Percentiles rank a stretch among this genome's conserved stretches.
Evolutionary conservation across 2,113 vertebrate genomes (phyloP).

Genomic region (Vulpes lagopus): DNA sequence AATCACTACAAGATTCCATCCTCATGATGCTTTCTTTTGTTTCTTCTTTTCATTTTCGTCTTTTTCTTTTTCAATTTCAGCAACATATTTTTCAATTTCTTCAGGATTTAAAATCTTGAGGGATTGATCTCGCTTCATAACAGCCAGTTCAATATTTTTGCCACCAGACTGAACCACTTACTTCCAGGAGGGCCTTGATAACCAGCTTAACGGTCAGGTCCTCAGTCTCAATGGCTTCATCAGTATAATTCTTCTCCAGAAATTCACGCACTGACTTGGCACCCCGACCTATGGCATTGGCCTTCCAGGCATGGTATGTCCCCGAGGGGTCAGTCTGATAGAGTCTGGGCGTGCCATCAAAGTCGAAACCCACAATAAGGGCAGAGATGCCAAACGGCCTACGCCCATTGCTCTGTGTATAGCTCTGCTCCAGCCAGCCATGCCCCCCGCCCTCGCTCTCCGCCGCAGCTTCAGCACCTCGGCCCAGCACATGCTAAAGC

Average conservation of each 20-base stretch:
- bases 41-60: constrained; percentile 94
- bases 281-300: constrained; percentile 93
- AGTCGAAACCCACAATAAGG: constrained; percentile 93
- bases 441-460: too few relatives aligned
- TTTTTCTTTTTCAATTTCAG: constrained; percentile 93
- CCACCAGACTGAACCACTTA: constrained; percentile 94
- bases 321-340: constrained; percentile 94
- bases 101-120: constrained; percentile 93
- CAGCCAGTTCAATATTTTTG: constrained; percentile 92
- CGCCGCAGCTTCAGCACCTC: too few relatives aligned
- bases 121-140: constrained; percentile 90
- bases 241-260: constrained; percentile 93
- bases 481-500: too few relatives aligned
- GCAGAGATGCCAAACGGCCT: constrained; percentile 94
- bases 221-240: constrained; percentile 92
- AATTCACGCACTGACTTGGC: constrained; percentile 94
- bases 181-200: constrained; percentile 93
- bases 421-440: constrained; percentile 85
- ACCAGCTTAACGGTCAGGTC: constrained; percentile 91
- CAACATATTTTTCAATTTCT: constrained; percentile 92
- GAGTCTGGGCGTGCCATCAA: constrained; percentile 92
- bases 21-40: constrained; percentile 90
- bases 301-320: constrained; percentile 95
- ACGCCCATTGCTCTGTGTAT: constrained; percentile 94
- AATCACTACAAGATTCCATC: constrained; percentile 69